Evolutionary conservation across 2,797 vertebrate genomes (phyloP), one percentile per base, ranked within the genome.

Genomic region (Cryptoprocta ferox): DNA sequence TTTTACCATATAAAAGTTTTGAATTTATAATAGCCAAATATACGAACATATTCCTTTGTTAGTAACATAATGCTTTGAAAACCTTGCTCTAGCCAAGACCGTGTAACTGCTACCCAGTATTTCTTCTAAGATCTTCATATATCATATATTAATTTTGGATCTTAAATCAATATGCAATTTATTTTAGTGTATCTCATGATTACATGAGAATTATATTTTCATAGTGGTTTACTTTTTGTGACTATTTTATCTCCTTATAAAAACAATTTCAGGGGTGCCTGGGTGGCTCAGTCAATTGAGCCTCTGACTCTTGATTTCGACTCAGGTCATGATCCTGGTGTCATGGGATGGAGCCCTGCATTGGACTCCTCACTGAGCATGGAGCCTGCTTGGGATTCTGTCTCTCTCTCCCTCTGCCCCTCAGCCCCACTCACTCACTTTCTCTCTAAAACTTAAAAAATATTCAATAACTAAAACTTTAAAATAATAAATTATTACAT

Each of bases 31-130:
- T 14, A 91, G 30, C 8, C 13, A 88, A 88, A 88, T 85, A 87
- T 15, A 85, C 76, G 56, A 80, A 68, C 65, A 81, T 45, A 50
- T 91, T 91, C 12, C 26, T 91, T 93, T 93, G 21, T 91, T 93
- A 91, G 21, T 30, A 26, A 8, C 68, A 68, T 56, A 79, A 80
- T 65, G 9, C 16, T 89, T 66, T 71, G 21, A 70, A 95, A 91
- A n/a, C 19, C n/a, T 95, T 91, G 37, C 32, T 92, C 11, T 94
- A 83, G 35, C 42, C 39, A 96, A 85, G 16, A 78, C 7, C 24
- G 81, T 15, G 3, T 56, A 80, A 53, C 35, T 87, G 12, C 68
- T 81, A 80, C 3, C 18, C 19, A 65, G 19, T 65, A 13, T 87
- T 84, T 75, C 61, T 66, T 92, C n/a, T 66, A 82, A 82, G 28